Conservation (phyloP, 2,113 vertebrate species). For the Cyphomyrus discorhynchus region DNA sequence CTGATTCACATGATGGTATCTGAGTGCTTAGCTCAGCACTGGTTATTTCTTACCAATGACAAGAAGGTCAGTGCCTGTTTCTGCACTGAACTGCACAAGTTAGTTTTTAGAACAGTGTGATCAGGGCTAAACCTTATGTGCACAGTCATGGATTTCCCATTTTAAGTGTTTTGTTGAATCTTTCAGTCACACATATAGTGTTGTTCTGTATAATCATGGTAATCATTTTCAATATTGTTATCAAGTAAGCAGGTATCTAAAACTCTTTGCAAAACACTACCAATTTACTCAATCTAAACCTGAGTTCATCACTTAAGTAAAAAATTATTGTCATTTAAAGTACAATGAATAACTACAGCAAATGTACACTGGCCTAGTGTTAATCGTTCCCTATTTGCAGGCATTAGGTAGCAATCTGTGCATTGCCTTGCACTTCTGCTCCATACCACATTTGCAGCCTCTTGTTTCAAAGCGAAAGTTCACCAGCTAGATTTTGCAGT, state of each 20-base stretch:
- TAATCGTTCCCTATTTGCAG: neutral
- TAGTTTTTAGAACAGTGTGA: neutral
- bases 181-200: neutral
- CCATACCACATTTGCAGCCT: neutral
- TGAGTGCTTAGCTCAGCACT: constrained; percentile 49
- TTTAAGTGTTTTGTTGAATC: neutral
- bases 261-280: neutral
- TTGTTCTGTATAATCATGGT: neutral
- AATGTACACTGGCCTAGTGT: neutral
- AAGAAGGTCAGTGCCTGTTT: neutral
- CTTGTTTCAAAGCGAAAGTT: neutral
- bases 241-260: neutral
- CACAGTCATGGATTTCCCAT: neutral
- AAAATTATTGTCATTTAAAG: neutral
- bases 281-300: neutral
- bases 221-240: neutral
- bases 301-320: neutral
- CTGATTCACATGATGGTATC: constrained; percentile 44
- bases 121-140: neutral
- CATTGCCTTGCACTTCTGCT: neutral
- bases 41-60: constrained; percentile 28
- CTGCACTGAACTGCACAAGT: neutral
- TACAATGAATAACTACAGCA: neutral
- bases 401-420: neutral
- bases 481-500: neutral